Conservation (phyloP, 2,797 vertebrate genomes). For the Setipinna tenuifilis region DNA sequence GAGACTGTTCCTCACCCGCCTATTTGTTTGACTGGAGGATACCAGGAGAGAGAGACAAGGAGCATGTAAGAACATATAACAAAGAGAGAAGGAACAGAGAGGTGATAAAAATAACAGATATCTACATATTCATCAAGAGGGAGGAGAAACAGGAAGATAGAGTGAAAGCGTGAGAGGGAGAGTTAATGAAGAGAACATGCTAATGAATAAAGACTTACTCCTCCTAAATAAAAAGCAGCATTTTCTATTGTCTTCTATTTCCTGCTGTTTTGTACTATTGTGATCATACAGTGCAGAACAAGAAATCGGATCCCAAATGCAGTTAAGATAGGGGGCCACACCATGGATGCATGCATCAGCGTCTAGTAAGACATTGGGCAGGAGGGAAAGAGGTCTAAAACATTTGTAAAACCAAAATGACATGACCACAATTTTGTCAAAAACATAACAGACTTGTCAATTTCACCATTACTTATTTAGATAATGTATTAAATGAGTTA, state of each 20-base stretch:
- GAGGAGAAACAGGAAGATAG: not conserved
- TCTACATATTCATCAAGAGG: too few species aligned
- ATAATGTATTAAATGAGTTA: not conserved
- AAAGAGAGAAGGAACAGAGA: not conserved
- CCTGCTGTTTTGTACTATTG: too few species aligned
- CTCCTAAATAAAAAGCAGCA: not conserved
- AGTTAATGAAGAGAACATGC: not conserved
- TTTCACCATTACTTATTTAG: not conserved
- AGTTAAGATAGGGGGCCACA: too few species aligned
- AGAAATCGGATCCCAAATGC: too few species aligned
- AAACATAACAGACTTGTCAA: not conserved
- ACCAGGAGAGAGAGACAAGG: not conserved
- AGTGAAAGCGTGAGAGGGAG: not conserved
- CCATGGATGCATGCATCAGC: not conserved
- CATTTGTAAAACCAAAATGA: not conserved
- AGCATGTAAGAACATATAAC: not conserved
- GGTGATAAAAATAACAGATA: not conserved
- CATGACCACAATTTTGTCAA: not conserved
- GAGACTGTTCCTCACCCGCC: constrained; percentile 73
- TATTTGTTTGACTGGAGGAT: constrained; percentile 69
- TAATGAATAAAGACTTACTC: not conserved
- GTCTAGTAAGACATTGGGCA: not conserved
- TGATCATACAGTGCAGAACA: not conserved
- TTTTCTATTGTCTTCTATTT: not conserved
- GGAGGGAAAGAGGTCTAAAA: too few species aligned